Percentiles rank a stretch among this genome's conserved stretches.
Evolutionary conservation across 2,888 invertebrate species (phyloP).

Genomic region (Vannuccia rotundouncinata): DNA sequence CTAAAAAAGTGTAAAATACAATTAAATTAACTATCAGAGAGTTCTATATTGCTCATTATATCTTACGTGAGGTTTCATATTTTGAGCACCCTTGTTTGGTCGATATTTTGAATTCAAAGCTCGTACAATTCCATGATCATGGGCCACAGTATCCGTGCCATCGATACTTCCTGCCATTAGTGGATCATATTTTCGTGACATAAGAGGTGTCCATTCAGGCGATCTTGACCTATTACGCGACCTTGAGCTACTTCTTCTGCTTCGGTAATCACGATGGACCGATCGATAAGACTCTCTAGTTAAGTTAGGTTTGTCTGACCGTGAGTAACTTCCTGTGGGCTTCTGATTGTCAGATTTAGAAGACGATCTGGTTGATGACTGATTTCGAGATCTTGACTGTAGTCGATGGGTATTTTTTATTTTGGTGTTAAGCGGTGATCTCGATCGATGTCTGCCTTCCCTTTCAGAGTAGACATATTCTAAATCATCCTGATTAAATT

Average conservation of each 20-base stretch:
- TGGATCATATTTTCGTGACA: conserved; percentile 64
- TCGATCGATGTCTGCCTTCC: not conserved
- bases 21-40: not conserved
- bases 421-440: not conserved
- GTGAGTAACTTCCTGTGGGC: not conserved
- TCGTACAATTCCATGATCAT: conserved; percentile 69
- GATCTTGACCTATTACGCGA: not conserved
- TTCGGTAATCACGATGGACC: not conserved
- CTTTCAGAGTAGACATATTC: not conserved
- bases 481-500: not conserved
- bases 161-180: conserved; percentile 78
- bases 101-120: conserved; percentile 60
- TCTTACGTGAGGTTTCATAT: not conserved
- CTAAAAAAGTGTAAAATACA: conserved; percentile 43
- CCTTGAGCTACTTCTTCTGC: not conserved
- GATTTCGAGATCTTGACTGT: not conserved
- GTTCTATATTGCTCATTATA: not conserved
- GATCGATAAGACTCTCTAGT: no score
- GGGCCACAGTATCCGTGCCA: conserved; percentile 72
- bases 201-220: conserved; percentile 19
- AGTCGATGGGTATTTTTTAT: not conserved
- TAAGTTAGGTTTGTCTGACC: not conserved
- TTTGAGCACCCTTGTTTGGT: conserved; percentile 26
- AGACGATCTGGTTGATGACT: not conserved
- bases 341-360: not conserved